Base-by-base conservation (phyloP, 2,797 vertebrate species). In the Phataginus tetradactyla region DNA sequence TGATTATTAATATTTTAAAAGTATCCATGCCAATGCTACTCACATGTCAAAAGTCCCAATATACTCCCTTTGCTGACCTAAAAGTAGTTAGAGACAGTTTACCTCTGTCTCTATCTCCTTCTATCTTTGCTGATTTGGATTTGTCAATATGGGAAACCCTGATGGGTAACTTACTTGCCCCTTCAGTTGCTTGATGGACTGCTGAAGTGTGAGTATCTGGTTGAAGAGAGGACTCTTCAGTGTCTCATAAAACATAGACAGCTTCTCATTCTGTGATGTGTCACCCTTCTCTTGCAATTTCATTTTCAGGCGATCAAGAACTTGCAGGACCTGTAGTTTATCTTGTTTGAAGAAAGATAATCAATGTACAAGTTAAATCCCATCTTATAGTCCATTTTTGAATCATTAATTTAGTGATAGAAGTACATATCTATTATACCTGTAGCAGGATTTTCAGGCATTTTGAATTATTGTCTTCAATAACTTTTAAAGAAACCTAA, bases 151-250 rank as follows among this genome's bases (percentile, higher is more conserved):
- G 45, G 5, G 71, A 93, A 87, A 13, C 21, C 4, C 3, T 7
- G 7, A 90, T 17, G 55, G 53, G 32, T 63, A 39, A 98, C 98
- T 98, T 96, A 99, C 99, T 98, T 99, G 99, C 49, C 99, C 99
- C 84, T 99, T 99, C 57, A 99, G 99, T 96, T 99, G 99, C 93
- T 98, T 99, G 98, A 99, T 99, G 87, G 99, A 99, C 97, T 99
- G 99, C 98, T 99, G 99, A 95, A 99, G 99, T 20, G 99, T 99
- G 88, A 99, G 98, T 91, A 99, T 99, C 98, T 99, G 99, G 98
- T 98, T 99, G 93, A 99, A 99, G 93, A 99, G 98, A 0, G 99
- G 99, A 81, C 99, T 99, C 97, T 98, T 98, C 84, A 99, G 98
- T 0, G 99, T 99, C 93, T 99, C 99, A 64, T 97, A 97, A 32